Evolutionary conservation across 30 jellyfish, hydroid and myxozoan species (phyloP).

Genomic region (Nemopilema nomurai): DNA sequence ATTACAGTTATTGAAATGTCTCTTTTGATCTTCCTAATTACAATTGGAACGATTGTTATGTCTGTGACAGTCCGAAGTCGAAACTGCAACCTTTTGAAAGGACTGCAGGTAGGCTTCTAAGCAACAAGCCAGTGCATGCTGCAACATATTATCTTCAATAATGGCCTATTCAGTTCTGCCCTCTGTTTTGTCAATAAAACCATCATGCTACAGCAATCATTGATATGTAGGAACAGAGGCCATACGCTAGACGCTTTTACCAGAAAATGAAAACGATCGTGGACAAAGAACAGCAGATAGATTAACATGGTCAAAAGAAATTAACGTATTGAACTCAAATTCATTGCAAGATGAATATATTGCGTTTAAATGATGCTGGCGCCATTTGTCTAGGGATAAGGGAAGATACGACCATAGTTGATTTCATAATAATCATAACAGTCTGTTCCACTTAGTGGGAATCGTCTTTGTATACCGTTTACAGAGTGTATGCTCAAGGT

Average conservation of each 20-base stretch:
- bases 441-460: neutral
- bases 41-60: neutral
- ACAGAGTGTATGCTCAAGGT: neutral
- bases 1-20: neutral
- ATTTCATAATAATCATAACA: neutral
- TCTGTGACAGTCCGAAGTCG: neutral
- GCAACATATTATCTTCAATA: neutral
- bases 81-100: neutral
- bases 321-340: neutral
- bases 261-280: neutral
- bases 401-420: neutral
- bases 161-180: neutral
- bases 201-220: neutral
- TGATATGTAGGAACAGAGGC: neutral
- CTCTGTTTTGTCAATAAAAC: neutral
- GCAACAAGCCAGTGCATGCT: slow-evolving; percentile 22
- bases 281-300: neutral
- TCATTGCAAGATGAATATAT: neutral
- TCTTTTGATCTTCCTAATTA: neutral
- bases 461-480: neutral
- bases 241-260: neutral
- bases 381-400: neutral
- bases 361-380: neutral
- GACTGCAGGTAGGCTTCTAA: slow-evolving; percentile 37
- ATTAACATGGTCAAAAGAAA: neutral